Conservation (phyloP, 2,113 vertebrate genomes). For the Ochotona curzoniae region DNA sequence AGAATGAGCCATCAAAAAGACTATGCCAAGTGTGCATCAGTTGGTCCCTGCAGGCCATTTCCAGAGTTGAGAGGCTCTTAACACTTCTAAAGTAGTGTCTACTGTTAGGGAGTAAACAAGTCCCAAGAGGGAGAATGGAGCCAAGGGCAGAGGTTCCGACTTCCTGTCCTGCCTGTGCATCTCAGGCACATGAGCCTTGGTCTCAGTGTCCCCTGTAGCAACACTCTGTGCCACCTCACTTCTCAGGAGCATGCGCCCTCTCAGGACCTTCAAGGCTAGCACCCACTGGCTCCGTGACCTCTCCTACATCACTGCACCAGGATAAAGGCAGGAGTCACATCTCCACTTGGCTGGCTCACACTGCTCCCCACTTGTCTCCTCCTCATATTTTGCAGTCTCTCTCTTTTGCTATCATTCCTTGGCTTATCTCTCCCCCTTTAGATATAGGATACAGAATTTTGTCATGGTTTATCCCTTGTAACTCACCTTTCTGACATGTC, state of each 20-base stretch:
- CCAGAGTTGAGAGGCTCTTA: background rate
- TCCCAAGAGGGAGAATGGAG: background rate
- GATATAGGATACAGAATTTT: background rate
- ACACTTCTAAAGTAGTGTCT: background rate
- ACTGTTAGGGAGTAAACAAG: background rate
- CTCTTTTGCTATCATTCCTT: background rate
- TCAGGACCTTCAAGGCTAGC: background rate
- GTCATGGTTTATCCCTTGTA: background rate
- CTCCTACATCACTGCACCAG: background rate
- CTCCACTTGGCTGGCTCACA: background rate
- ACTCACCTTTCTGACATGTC: slow-evolving; percentile 79
- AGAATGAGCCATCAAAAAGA: too few relatives aligned
- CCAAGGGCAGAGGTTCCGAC: background rate
- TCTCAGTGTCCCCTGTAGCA: too few relatives aligned
- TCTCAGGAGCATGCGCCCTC: too few relatives aligned
- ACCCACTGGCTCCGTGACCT: background rate
- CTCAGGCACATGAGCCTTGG: background rate
- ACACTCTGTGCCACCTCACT: too few relatives aligned
- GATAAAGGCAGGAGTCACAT: background rate
- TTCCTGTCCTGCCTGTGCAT: background rate
- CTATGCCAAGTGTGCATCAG: too few relatives aligned
- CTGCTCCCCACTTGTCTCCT: background rate
- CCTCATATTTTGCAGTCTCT: background rate
- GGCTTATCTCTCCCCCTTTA: background rate
- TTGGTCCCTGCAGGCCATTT: background rate